Percentiles rank a stretch among this genome's conserved stretches.
Conservation (phyloP, 1,140 invertebrate genomes). For the Micrasema longulum region DNA sequence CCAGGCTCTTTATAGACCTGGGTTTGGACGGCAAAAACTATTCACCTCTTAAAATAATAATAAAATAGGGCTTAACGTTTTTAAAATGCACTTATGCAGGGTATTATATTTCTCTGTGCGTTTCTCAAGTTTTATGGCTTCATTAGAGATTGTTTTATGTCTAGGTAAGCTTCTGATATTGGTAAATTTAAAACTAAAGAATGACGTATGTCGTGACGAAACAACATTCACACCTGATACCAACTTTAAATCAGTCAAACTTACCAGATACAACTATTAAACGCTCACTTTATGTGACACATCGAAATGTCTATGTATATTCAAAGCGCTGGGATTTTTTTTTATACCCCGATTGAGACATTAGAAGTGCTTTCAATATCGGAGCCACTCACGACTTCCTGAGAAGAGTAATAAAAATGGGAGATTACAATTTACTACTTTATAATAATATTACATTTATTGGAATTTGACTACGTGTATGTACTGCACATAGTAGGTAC, state of each 20-base stretch:
- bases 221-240: slow-evolving; percentile 8
- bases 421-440: no score
- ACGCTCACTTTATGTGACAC: slow-evolving; percentile 48
- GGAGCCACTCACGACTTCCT: background rate
- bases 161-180: background rate
- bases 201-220: background rate
- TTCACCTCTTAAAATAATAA: no score
- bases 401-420: no score
- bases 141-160: background rate
- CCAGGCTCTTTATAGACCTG: no score
- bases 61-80: no score
- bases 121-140: slow-evolving; percentile 2
- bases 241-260: slow-evolving; percentile 4
- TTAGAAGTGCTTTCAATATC: slow-evolving; percentile 16
- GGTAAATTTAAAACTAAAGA: background rate
- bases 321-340: slow-evolving; percentile 2
- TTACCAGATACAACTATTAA: slow-evolving; percentile 31
- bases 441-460: no score
- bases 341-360: background rate
- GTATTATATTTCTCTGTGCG: no score
- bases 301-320: slow-evolving; percentile 49
- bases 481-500: no score
- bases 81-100: no score
- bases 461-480: no score
- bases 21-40: no score